Conservation (phyloP, 2,113 vertebrate genomes). For the Takifugu flavidus region DNA sequence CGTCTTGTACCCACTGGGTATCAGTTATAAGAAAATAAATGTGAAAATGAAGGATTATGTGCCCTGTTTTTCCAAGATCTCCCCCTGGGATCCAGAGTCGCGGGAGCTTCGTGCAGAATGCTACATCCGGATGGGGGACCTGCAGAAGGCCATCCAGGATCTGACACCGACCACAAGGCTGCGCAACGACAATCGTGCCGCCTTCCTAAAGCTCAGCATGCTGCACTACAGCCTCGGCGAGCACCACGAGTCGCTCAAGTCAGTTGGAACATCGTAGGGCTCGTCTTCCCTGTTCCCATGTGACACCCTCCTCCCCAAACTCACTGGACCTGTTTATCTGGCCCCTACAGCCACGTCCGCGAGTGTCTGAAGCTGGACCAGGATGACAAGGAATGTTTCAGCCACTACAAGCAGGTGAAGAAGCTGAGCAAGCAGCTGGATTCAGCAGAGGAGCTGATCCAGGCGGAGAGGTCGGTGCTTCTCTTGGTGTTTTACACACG, state of each 20-base stretch:
- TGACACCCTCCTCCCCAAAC: not conserved
- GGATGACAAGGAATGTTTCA: slow-evolving; percentile 81
- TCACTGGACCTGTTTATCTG: not conserved
- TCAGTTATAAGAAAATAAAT: no score
- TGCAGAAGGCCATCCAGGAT: slow-evolving; percentile 79
- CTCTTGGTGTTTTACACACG: not conserved
- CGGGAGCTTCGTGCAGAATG: slow-evolving; percentile 81
- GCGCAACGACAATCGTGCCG: slow-evolving; percentile 80
- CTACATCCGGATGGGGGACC: slow-evolving; percentile 76
- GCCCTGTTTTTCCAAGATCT: slow-evolving; percentile 58
- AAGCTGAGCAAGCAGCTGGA: slow-evolving; percentile 82
- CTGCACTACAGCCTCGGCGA: slow-evolving; percentile 80
- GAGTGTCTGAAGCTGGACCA: slow-evolving; percentile 84
- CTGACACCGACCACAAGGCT: slow-evolving; percentile 76
- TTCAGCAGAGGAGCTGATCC: slow-evolving; percentile 75
- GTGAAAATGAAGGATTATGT: not conserved
- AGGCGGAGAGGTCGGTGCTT: slow-evolving; percentile 66
- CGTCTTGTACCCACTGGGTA: no score
- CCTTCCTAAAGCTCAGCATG: slow-evolving; percentile 78
- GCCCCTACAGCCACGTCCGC: slow-evolving; percentile 70
- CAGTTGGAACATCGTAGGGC: slow-evolving; percentile 3
- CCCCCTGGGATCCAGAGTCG: slow-evolving; percentile 79
- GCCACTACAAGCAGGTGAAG: slow-evolving; percentile 83
- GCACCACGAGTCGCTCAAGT: slow-evolving; percentile 80
- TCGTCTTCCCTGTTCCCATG: not conserved